These are phyloP conservation scores for Protosalanx chinensis DNA, from an alignment of 2,797 vertebrate species.

Conservation along the genomic window DNA sequence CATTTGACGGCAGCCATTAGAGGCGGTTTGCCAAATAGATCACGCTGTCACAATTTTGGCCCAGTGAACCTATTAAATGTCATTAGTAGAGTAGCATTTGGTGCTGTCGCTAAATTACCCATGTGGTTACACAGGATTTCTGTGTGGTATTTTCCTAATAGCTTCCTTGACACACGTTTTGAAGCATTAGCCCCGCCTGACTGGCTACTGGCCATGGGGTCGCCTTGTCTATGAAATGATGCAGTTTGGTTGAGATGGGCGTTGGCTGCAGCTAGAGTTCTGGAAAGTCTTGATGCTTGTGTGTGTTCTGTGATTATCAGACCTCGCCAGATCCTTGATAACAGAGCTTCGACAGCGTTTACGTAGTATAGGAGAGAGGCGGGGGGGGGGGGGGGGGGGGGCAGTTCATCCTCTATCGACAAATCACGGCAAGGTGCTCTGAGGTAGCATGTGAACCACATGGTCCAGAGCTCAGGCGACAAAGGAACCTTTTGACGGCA, in stretches of 20 bases:
- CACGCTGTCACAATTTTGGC: conserved; percentile 70
- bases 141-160: conserved; percentile 50
- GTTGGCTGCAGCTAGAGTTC: neutral
- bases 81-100: conserved; percentile 61
- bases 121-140: conserved; percentile 48
- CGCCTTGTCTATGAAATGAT: neutral
- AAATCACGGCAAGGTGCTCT: conserved; percentile 8
- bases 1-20: conserved; percentile 78
- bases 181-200: conserved; percentile 25
- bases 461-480: neutral
- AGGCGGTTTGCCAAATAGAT: conserved; percentile 71
- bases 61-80: conserved; percentile 69
- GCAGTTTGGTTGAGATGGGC: neutral
- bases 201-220: conserved; percentile 12
- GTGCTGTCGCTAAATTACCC: conserved; percentile 59
- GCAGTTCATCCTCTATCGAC: conserved; percentile 4
- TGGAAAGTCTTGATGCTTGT: no score
- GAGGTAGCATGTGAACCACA: conserved; percentile 1
- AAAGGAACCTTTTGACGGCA: conserved; percentile 21
- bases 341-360: conserved; percentile 10
- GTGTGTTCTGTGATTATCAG: conserved; percentile 8
- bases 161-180: conserved; percentile 45
- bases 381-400: conserved; percentile 14
- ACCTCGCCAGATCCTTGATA: conserved; percentile 18
- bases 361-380: neutral